Evolutionary conservation across 2,797 vertebrate genomes (phyloP).

Genomic region (Chloroceryle inda): DNA sequence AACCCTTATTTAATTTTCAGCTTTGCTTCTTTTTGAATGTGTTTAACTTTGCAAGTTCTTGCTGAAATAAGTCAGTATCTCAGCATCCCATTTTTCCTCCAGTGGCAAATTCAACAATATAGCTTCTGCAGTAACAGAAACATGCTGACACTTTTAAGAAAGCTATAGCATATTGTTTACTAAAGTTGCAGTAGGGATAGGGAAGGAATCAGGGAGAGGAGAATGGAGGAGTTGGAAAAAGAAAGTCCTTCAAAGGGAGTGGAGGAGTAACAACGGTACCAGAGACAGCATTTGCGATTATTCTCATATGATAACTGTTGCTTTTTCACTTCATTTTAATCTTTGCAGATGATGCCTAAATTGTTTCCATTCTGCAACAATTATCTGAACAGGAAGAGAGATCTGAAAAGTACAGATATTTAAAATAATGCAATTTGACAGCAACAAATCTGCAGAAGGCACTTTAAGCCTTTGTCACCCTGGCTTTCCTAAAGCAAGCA

Average conservation of each 20-base stretch:
- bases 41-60: background rate
- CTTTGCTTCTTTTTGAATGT: background rate
- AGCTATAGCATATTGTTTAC: background rate
- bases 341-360: conserved; percentile 2
- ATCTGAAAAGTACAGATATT: background rate
- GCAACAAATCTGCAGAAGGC: background rate
- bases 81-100: background rate
- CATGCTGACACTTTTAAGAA: background rate
- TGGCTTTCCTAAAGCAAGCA: background rate
- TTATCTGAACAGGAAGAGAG: conserved; percentile 10
- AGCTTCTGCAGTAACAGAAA: background rate
- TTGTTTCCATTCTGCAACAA: conserved; percentile 41
- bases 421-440: background rate
- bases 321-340: conserved; percentile 44
- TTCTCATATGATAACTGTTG: background rate
- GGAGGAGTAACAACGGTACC: background rate
- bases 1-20: background rate
- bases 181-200: background rate
- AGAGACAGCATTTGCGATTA: background rate
- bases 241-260: background rate
- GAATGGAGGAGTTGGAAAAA: background rate
- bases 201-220: background rate
- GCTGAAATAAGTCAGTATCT: background rate
- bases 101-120: background rate
- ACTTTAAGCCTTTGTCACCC: background rate